Conservation (phyloP, 2,888 invertebrate genomes). For the Metallyticus violacea region DNA sequence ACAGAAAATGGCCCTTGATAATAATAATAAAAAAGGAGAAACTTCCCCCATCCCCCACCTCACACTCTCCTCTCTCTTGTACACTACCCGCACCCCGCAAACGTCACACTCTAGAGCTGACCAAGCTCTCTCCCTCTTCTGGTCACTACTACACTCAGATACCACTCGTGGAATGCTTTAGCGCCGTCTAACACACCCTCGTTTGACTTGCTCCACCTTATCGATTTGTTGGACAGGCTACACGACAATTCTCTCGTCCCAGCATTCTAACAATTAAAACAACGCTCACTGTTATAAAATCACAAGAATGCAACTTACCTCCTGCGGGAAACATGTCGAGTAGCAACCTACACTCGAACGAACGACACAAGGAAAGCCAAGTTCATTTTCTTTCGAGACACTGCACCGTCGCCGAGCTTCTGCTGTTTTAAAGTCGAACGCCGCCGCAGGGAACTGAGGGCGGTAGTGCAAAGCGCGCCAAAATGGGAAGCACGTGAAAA, state of each 20-base stretch:
- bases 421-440: constrained; percentile 5
- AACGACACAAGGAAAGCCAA: neutral
- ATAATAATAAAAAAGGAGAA: neutral
- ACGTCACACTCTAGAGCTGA: too few relatives aligned
- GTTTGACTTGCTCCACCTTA: neutral
- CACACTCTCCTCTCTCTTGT: neutral
- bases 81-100: too few relatives aligned
- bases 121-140: neutral
- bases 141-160: neutral
- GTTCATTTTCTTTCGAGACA: neutral
- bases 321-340: neutral
- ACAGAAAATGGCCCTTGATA: neutral
- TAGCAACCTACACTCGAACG: neutral
- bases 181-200: neutral
- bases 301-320: neutral
- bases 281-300: neutral
- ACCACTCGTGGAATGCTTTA: too few relatives aligned
- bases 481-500: neutral
- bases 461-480: neutral
- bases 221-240: neutral
- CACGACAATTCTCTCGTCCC: neutral
- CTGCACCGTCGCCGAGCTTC: neutral
- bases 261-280: neutral
- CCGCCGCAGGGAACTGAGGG: constrained; percentile 8
- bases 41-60: neutral